Evolutionary conservation across 2,888 invertebrate species (phyloP).

Genomic region (Drosophila cognata): DNA sequence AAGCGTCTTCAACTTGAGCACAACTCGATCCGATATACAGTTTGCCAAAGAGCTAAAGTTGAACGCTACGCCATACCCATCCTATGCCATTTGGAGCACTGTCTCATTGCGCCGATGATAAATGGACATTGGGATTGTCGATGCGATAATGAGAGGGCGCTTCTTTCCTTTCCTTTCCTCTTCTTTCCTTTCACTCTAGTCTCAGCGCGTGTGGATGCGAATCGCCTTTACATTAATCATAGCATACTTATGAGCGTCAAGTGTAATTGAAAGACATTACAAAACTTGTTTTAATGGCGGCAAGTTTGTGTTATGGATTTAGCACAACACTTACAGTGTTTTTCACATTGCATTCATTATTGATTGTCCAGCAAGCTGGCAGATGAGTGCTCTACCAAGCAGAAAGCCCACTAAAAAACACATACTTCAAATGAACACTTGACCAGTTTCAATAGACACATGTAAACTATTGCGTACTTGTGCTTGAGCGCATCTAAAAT

Average conservation of each 20-base stretch:
- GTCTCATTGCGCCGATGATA: slow-evolving; percentile 68
- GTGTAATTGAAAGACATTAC: slow-evolving; percentile 78
- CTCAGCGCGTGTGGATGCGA: slow-evolving; percentile 19
- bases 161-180: slow-evolving; percentile 8
- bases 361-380: slow-evolving; percentile 15
- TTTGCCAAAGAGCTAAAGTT: slow-evolving; percentile 59
- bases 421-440: slow-evolving; percentile 8
- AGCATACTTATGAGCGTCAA: slow-evolving; percentile 79
- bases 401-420: slow-evolving; percentile 13
- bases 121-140: slow-evolving; percentile 68
- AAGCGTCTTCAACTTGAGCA: slow-evolving; percentile 17
- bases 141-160: slow-evolving; percentile 70
- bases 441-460: slow-evolving; percentile 20
- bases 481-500: slow-evolving; percentile 8
- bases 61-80: background rate
- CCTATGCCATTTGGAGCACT: slow-evolving; percentile 5
- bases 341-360: slow-evolving; percentile 31
- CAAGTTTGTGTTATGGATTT: slow-evolving; percentile 70
- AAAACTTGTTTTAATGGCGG: slow-evolving; percentile 75
- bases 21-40: slow-evolving; percentile 37
- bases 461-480: slow-evolving; percentile 13
- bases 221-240: slow-evolving; percentile 75
- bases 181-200: background rate
- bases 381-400: slow-evolving; percentile 1
- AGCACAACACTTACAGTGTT: slow-evolving; percentile 39